Evolutionary conservation across 2,888 invertebrate species (phyloP), one percentile per base, ranked within the genome.

Genomic region (Fissipunctia ypsillon): DNA sequence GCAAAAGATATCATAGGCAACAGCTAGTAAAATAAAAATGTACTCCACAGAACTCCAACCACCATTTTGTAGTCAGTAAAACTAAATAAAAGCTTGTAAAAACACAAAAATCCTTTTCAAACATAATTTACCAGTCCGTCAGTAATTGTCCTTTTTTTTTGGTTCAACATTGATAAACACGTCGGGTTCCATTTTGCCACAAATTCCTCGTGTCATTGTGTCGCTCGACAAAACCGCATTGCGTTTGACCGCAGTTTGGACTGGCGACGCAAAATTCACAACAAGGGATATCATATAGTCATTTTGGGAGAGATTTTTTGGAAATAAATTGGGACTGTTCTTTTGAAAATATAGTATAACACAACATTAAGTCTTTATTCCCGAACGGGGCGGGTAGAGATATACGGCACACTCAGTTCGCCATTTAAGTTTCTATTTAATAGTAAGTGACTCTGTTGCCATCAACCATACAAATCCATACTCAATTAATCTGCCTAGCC

Each of bases 211-310:
- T 60, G 25, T 43, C 50, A 41, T 65, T 63, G 38, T 71, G 54
- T 60, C 59, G 7, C n/a, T 19, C 35, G 52, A 28, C 43, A 28
- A 80, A 80, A 80, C 80, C 80, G 72, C 80, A 81, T 16, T 56
- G 68, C 65, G 50, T 69, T 69, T 45, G 35, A 65, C 77, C 60
- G 52, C 68, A 50, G 22, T 48, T 68, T 52, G 28, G 14, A 73
- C 63, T n/a, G 56, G 12, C 14, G 31, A 56, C 56, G 48, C 19
- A 56, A 38, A 56, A 43, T 31, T 67, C 52, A 59, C 61, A 70
- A 60, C 43, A 25, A 56, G 50, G 61, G 38, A 45, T 56, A 25
- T 54, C 10, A 65, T 52, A 65, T 14, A 12, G n/a, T 25, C 22
- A 35, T 71, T 45, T 31, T 41, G 31, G 12, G 12, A 43, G 2